These are phyloP conservation scores for Chaetodon auriga DNA, from an alignment of 2,113 vertebrate species.

Conservation along the genomic window DNA sequence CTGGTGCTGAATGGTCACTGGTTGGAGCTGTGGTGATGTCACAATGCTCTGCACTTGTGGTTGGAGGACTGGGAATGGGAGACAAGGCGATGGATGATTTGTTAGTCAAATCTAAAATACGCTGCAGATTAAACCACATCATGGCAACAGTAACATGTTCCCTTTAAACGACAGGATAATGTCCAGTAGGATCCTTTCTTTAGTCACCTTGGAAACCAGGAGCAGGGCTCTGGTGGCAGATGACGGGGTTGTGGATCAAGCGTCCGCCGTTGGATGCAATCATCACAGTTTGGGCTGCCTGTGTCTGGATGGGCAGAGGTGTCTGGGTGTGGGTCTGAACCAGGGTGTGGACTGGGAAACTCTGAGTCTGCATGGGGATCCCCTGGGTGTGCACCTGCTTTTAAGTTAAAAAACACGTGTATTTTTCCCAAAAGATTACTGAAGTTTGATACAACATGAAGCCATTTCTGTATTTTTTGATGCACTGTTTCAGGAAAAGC, in stretches of 20 bases:
- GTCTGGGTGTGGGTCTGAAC: constrained; percentile 82
- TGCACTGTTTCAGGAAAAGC: background rate
- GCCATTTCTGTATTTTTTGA: background rate
- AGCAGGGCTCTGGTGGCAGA: constrained; percentile 91
- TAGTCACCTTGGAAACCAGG: constrained; percentile 92
- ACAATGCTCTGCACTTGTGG: constrained; percentile 95
- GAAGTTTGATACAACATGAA: background rate
- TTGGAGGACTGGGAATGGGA: constrained; percentile 89
- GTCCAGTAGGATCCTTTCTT: too few relatives aligned
- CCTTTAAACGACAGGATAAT: background rate
- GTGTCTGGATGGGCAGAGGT: constrained; percentile 85
- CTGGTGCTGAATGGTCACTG: constrained; percentile 95
- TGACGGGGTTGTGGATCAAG: constrained; percentile 94
- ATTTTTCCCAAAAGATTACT: background rate
- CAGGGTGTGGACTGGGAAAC: constrained; percentile 81
- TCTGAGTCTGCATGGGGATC: constrained; percentile 84
- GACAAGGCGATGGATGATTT: background rate
- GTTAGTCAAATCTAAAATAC: background rate
- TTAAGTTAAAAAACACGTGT: background rate
- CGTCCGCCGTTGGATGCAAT: constrained; percentile 89
- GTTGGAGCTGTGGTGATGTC: constrained; percentile 93
- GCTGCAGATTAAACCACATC: background rate
- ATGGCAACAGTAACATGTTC: background rate
- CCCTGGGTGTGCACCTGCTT: constrained; percentile 78
- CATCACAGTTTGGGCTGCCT: constrained; percentile 89